Evolutionary conservation across 2,113 vertebrate species (phyloP), one percentile per base, ranked within the genome.

Genomic region (Stigmatopora nigra): DNA sequence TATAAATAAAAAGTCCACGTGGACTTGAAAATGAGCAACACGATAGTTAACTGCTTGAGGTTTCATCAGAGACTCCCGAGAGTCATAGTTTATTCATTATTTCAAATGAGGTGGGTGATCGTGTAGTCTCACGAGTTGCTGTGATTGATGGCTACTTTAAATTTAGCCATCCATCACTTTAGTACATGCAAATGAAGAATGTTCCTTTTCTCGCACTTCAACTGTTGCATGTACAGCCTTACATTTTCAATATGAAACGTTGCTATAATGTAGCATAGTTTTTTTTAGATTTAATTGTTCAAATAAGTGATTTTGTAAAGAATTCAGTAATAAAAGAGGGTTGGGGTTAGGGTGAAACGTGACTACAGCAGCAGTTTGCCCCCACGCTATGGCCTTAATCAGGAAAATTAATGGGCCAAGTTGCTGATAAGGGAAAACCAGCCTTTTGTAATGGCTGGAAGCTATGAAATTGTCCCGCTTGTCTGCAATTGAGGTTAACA

Each of bases 81-180:
- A 63, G 63, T 72, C 68, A 72, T 77, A 38, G 44, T 69, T 80
- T 70, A 78, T 79, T 79, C 72, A 76, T 68, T 53, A 41, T 61
- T 64, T 64, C 61, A 61, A 64, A 69, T 69, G 51, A 71, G 61
- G 22, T 57, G 13, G 53, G 10, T 53, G n/a, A 41, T 55, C 62
- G 48, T 36, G 3, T 4, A 65, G 64, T 75, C 82, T 64, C 70
- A 64, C 31, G 72, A 61, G 72, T 78, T 70, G 9, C 0, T 38
- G 45, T 84, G 82, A 86, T 83, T 72, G 78, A 87, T 85, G 83
- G 59, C 22, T 68, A 63, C 69, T 83, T 82, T 76, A 71, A 79
- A 73, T 61, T 55, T 69, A 67, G 31, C 36, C 73, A 87, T 80
- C 81, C 84, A 89, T 87, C 75, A 67, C 69, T 70, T 75, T 75